Evolutionary conservation across 2,888 invertebrate species (phyloP), one percentile per base, ranked within the genome.

Genomic region (Noctua pronuba): DNA sequence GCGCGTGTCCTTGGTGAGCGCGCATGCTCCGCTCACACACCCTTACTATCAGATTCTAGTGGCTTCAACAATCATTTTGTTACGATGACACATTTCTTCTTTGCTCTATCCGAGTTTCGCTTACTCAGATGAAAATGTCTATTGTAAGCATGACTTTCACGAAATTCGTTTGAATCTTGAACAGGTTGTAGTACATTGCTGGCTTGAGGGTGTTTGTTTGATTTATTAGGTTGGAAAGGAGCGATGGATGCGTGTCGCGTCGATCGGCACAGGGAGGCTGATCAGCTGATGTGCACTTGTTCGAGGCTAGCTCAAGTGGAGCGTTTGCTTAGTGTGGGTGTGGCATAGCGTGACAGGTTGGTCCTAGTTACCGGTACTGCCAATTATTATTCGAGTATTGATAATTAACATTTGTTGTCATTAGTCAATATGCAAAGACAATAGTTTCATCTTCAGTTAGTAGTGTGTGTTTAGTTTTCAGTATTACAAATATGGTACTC

Each of bases 1-100:
- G 93, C 91, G 92, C 92, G 92, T 95, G 96, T 92, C 96, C 96
- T 96, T 95, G 96, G 93, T 82, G 84, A 83, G 79, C 90, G 94
- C 96, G 96, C 96, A 95, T 94, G 96, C 96, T 94, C 92, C 88
- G 88, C 81, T 77, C 88, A 86, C 90, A 91, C 92, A 93, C 94
- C 94, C 95, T 93, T 93, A 94, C 95, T 93, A 94, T 91, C 91
- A 92, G 92, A 92, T 93, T 92, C 93, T 91, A 92, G 91, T 92
- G 91, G 90, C 91, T 93, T 89, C 90, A 92, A 93, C 92, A 92
- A 92, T 91, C 86, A 91, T 90, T 90, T 84, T 90, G 92, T 91
- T 91, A 89, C 90, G 86, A 92, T 91, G 92, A 92, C 90, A 93
- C 91, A 90, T 91, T 91, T 92, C 91, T 91, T 91, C 88, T 89